These are phyloP conservation scores for Phyllostomus discolor DNA, from an alignment of 2,113 vertebrate genomes.

Conservation along the genomic window DNA sequence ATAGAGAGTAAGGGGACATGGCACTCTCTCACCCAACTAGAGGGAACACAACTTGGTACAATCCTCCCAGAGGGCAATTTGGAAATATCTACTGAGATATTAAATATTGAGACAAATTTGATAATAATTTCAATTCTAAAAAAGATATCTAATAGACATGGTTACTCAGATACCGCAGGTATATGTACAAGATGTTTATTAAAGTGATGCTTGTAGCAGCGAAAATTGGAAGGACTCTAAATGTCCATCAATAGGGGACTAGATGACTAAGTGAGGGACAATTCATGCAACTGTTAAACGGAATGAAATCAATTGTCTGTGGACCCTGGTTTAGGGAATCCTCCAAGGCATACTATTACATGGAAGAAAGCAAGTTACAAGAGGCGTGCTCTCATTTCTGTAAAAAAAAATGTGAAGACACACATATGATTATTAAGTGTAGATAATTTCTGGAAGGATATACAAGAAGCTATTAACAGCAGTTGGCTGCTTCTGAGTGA, in stretches of 20 bases:
- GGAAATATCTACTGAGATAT: background rate
- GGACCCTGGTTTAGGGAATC: background rate
- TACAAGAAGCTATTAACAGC: background rate
- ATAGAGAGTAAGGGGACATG: background rate
- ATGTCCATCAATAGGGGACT: background rate
- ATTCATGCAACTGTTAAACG: background rate
- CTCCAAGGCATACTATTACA: background rate
- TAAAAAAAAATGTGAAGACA: background rate
- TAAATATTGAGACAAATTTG: background rate
- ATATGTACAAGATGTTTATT: background rate
- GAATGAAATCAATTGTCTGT: background rate
- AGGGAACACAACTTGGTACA: background rate
- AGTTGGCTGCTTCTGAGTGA: background rate
- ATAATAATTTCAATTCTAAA: background rate
- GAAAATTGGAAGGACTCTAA: background rate
- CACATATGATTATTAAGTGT: background rate
- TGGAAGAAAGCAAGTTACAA: background rate
- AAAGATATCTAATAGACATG: background rate
- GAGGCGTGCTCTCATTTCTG: background rate
- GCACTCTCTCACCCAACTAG: background rate
- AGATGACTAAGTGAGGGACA: background rate
- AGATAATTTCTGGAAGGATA: background rate
- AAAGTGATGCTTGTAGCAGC: background rate
- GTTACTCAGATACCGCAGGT: background rate
- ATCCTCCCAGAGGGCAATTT: background rate